Evolutionary conservation across 2,797 vertebrate species (phyloP).

Genomic region (Vultur gryphus): DNA sequence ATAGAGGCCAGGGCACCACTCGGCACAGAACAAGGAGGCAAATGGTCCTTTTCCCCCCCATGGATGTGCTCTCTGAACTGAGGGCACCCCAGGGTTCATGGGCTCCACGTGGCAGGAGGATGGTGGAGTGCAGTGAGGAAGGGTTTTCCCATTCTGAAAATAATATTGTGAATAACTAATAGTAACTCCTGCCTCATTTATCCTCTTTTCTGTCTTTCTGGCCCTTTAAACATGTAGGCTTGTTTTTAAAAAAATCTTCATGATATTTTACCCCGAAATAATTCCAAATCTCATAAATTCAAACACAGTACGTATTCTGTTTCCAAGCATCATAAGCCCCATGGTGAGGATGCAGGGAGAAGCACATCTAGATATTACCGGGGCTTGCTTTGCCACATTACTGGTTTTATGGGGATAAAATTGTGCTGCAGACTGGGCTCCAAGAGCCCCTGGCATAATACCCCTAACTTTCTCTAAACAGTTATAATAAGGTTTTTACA

Average conservation of each 20-base stretch:
- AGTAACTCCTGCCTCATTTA: not conserved
- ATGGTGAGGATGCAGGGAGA: not conserved
- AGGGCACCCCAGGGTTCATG: not conserved
- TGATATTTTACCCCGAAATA: not conserved
- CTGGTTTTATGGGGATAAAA: not conserved
- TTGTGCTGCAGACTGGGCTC: not conserved
- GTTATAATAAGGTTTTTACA: not conserved
- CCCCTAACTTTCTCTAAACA: not conserved
- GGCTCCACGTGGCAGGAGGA: fast-evolving
- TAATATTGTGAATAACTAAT: not conserved
- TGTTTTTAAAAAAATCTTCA: not conserved
- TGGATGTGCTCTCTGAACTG: not conserved
- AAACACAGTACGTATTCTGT: not conserved
- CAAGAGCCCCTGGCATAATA: not conserved
- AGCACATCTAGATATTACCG: not conserved
- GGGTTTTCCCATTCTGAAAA: not conserved
- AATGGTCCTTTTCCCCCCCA: not conserved
- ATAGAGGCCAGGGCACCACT: not conserved
- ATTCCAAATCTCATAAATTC: not conserved
- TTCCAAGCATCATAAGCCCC: not conserved
- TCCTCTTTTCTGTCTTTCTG: not conserved
- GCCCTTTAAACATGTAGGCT: not conserved
- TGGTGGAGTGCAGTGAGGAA: not conserved
- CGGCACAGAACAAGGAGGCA: not conserved
- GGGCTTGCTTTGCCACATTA: not conserved